Evolutionary conservation across 2,797 vertebrate genomes (phyloP).

Genomic region (Siniperca obscura): DNA sequence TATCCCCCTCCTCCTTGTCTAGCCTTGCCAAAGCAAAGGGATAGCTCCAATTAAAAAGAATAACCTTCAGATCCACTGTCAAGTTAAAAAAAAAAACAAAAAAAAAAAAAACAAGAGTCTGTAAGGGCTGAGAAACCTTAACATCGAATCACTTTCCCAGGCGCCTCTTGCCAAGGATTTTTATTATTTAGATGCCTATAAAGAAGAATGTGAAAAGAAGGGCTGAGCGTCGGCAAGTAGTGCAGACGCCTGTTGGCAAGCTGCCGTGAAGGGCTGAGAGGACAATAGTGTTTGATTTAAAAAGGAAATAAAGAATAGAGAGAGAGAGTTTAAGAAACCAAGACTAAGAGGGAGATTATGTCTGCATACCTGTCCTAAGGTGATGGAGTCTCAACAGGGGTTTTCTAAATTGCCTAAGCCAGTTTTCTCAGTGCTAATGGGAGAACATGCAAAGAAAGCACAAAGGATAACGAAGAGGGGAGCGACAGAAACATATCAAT

Average conservation of each 20-base stretch:
- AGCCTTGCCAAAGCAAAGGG: conserved; percentile 42
- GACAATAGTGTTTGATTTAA: conserved; percentile 51
- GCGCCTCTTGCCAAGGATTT: conserved; percentile 51
- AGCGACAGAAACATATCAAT: conserved; percentile 11
- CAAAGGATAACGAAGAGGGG: conserved; percentile 20
- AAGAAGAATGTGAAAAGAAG: conserved; percentile 32
- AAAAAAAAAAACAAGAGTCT: conserved; percentile 22
- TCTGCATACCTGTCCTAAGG: conserved; percentile 15
- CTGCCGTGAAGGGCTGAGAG: conserved; percentile 22
- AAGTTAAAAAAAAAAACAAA: conserved; percentile 17
- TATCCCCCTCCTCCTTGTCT: conserved; percentile 52
- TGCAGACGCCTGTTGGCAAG: conserved; percentile 28
- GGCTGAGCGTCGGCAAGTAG: not conserved
- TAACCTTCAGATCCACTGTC: conserved; percentile 64
- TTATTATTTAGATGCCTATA: conserved; percentile 70
- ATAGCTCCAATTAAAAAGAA: conserved; percentile 78
- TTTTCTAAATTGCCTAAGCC: conserved; percentile 35
- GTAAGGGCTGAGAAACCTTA: conserved; percentile 50
- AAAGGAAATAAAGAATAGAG: conserved; percentile 33
- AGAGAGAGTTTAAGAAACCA: not conserved
- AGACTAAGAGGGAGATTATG: not conserved
- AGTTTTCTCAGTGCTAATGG: conserved; percentile 26
- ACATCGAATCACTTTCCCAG: conserved; percentile 58
- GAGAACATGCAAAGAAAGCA: not conserved
- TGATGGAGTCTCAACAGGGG: conserved; percentile 7